Base-by-base conservation (phyloP, 2,797 vertebrate genomes). In the Hemibagrus guttatus region DNA sequence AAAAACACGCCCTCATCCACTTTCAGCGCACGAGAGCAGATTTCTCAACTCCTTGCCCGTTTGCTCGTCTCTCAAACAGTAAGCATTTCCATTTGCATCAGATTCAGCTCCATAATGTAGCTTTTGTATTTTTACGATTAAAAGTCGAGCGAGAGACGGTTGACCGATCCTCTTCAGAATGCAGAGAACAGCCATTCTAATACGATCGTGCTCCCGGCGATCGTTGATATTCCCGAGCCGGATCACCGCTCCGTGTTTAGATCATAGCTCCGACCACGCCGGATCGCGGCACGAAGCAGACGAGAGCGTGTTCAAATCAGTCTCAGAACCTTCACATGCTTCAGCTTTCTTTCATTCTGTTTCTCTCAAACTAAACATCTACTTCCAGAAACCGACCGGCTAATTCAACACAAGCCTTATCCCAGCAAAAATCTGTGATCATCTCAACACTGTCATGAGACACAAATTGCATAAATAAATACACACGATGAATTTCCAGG, bases 391-490 rank as follows among this genome's bases (percentile, higher is more conserved):
- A 59, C 79, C 80, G 79, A n/a, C 31, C 63, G 63, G 1, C 63
- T 39, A 23, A 59, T n/a, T 58, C 39, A 39, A 79, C 61, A 11
- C 13, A 54, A 58, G 16, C 21, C n/a, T 31, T 6, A 66, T 68
- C 52, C n/a, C 86, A 78, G 71, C 61, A 54, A 21, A 80, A 56
- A 46, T 54, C 81, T 9, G 35, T 66, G 61, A 66, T 9, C 2
- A 17, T 76, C 52, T 28, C 59, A 64, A 84, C 6, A 69, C 64
- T 14, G 19, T 75, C 58, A 61, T 49, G 61, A 28, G 52, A 59
- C 54, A 83, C 28, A 35, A 58, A 78, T 14, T 16, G 52, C 72
- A 87, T 71, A 84, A 87, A 87, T 87, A 87, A 87, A 87, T 87
- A 86, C 59, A 82, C 21, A 59, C 52, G 6, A 61, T 63, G 21